Evolutionary conservation across 2,797 vertebrate species (phyloP), one percentile per base, ranked within the genome.

Genomic region (Gobio occitaniae): DNA sequence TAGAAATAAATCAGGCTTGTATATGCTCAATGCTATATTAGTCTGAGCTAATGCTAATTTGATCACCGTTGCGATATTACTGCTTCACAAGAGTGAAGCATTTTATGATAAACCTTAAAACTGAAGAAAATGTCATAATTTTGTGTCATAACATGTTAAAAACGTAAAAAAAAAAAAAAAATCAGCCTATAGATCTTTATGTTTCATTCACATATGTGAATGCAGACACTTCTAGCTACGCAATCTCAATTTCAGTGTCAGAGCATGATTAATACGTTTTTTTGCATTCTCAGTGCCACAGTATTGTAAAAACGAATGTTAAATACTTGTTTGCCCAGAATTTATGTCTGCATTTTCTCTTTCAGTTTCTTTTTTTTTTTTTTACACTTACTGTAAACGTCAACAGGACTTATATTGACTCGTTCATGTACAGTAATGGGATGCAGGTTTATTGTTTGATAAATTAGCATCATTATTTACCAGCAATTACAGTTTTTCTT

Each of bases 401-500:
- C 61, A 61, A 70, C 75, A 84, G 25, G 12, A 63, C 76, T 78
- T 54, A 38, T 48, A 44, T 78, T n/a, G 52, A 71, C 65, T 84
- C n/a, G 47, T 61, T 78, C 7, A 47, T 84, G 38, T 77, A 83
- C 32, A 17, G 63, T 68, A 77, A 77, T 32, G n/a, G 56, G 41
- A 19, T 25, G 54, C 54, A 78, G 76, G 66, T 78, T 84, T 71
- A 50, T 84, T 84, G 54, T 71, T 54, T 78, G 66, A 78, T 71
- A 63, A 78, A 78, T 84, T 70, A 78, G 61, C 29, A 25, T 71
- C 66, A 79, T 79, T 69, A 78, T 84, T 78, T 78, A 78, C 41
- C 54, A 84, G 66, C 83, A 78, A 78, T 61, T 84, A 63, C 65
- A 71, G 52, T 61, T 84, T 84, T 78, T 32, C 83, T 78, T 78